A percentile compares a stretch with the other conserved stretches of the same genome.
These are phyloP conservation scores for Ageneiosus marmoratus DNA, from an alignment of 2,113 vertebrate species.

Conservation along the genomic window DNA sequence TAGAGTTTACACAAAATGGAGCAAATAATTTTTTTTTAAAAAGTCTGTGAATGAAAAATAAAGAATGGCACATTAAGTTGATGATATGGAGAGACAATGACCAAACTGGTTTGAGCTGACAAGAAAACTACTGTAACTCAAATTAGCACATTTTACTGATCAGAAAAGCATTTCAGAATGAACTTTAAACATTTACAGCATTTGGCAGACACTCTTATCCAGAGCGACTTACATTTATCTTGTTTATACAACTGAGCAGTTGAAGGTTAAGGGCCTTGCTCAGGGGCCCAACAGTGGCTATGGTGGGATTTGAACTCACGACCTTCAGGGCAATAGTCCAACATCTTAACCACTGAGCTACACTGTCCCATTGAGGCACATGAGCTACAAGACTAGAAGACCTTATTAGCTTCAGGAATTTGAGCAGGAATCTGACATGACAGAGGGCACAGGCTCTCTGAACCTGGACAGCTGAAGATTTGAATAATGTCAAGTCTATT, in stretches of 20 bases:
- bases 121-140: not conserved
- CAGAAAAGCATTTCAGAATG: not conserved
- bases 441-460: not conserved
- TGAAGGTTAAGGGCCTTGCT: too few relatives aligned
- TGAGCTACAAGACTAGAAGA: not conserved
- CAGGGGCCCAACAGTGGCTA: too few relatives aligned
- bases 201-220: too few relatives aligned
- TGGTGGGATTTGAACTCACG: too few relatives aligned
- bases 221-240: too few relatives aligned
- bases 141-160: not conserved
- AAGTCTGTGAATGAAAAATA: not conserved
- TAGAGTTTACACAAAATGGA: not conserved
- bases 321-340: too few relatives aligned
- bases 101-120: not conserved
- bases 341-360: too few relatives aligned
- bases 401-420: not conserved
- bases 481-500: slow-evolving; percentile 3
- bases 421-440: not conserved
- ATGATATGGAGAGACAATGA: not conserved
- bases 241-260: too few relatives aligned
- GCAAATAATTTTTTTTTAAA: not conserved
- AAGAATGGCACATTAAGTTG: not conserved
- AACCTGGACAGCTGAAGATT: not conserved
- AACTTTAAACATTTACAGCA: too few relatives aligned
- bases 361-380: not conserved